These are phyloP conservation scores for Eumerus sabulonum DNA, from an alignment of 2,888 invertebrate genomes.

Conservation along the genomic window DNA sequence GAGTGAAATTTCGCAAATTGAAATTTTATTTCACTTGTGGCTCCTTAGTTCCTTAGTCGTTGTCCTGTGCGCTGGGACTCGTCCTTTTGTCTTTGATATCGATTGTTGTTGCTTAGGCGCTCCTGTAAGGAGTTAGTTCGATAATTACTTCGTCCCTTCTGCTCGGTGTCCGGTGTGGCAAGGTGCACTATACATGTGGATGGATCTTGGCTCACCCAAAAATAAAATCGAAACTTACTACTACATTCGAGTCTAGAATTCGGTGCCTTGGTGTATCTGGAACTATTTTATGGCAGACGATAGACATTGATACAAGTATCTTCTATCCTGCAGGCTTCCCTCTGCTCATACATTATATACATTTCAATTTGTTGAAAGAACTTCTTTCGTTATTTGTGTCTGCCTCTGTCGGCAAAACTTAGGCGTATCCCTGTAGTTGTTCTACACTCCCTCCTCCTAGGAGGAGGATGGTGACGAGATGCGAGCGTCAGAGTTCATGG, in stretches of 20 bases:
- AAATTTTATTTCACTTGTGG: constrained; percentile 76
- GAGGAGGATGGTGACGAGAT: constrained; percentile 28
- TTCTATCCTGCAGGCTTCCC: constrained; percentile 44
- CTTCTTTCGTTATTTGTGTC: constrained; percentile 33
- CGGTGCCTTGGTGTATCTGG: constrained; percentile 37
- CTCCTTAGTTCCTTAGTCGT: constrained; percentile 32
- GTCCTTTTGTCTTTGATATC: constrained; percentile 20
- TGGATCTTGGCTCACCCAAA: too few relatives aligned
- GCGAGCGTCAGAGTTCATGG: constrained; percentile 22
- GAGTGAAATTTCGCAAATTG: constrained; percentile 75
- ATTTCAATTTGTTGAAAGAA: constrained; percentile 67
- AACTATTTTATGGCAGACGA: constrained; percentile 63
- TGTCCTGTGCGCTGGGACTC: neutral
- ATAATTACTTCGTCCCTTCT: constrained; percentile 60
- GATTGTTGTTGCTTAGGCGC: constrained; percentile 54
- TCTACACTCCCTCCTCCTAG: constrained; percentile 36
- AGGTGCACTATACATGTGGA: too few relatives aligned
- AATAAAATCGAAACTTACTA: constrained; percentile 54
- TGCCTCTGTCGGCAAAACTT: constrained; percentile 32
- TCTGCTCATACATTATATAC: constrained; percentile 64
- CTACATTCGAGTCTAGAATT: neutral
- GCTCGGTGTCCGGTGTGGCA: constrained; percentile 24
- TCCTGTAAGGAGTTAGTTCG: constrained; percentile 45
- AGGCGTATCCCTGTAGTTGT: constrained; percentile 47
- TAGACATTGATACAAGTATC: constrained; percentile 62